Evolutionary conservation across 2,888 invertebrate species (phyloP), one percentile per base, ranked within the genome.

Genomic region (Apamea anceps): DNA sequence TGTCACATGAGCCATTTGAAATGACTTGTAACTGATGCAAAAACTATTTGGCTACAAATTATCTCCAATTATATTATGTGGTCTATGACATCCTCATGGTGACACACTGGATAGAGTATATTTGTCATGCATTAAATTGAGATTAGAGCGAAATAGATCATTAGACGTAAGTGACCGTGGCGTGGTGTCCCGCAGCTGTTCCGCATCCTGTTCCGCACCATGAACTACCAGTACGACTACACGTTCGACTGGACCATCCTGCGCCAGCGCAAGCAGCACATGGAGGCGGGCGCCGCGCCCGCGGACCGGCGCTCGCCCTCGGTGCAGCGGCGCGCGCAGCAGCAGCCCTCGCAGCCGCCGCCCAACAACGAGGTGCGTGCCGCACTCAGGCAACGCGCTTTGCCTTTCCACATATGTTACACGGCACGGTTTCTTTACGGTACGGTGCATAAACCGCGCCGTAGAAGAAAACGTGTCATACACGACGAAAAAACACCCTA

Each of bases 201-300:
- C 98, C 99, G 99, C 95, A 99, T 99, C 96, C 98, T 99, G 95
- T 99, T 99, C 98, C 99, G 99, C 96, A 99, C 99, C 90, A 98
- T 99, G 94, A 99, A 99, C 97, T 99, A 99, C 97, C 99, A 99
- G 97, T 99, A 99, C 97, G 99, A 99, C 97, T 99, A 99, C 97
- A 99, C 99, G 93, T 99, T 99, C 97, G 99, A 99, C 97, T 99
- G 99, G 99, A 99, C 99, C 92, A 99, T 99, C 98, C 97, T 99
- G 95, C 99, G 99, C 94, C 99, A 99, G 96, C 99, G 99, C 93
- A 96, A 96, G 94, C 96, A 96, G 93, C 95, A 95, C 93, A 93
- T 94, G 93, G 95, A 95, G 93, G 94, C 92, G 18, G 94, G 92
- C 90, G 94, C 94, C 86, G 95, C 95, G 90, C 90, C 94, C 84